These are phyloP conservation scores for Sarcophaga carnaria DNA, from an alignment of 2,888 invertebrate genomes.

Conservation along the genomic window DNA sequence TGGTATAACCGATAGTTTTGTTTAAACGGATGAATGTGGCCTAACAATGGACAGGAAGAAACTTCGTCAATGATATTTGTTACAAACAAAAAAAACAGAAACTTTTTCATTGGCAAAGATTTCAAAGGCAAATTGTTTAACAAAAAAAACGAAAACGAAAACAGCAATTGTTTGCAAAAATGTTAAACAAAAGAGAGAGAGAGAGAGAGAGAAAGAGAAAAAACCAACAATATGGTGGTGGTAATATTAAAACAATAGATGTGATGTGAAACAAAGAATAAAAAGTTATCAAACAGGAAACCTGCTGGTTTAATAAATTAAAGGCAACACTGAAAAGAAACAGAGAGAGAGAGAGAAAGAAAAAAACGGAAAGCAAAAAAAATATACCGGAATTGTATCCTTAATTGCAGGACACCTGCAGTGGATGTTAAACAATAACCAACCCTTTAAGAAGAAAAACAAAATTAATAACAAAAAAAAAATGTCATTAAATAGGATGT, in stretches of 20 bases:
- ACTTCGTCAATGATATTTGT: slow-evolving; percentile 45
- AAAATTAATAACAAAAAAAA: slow-evolving; percentile 12
- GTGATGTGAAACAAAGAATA: neutral
- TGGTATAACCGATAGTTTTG: slow-evolving; percentile 3
- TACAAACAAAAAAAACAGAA: slow-evolving; percentile 15
- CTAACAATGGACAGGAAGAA: slow-evolving; percentile 68
- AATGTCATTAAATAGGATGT: slow-evolving; percentile 47
- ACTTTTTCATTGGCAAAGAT: slow-evolving; percentile 52
- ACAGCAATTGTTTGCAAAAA: slow-evolving; percentile 29
- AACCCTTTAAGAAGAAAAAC: slow-evolving; percentile 50
- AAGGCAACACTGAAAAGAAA: slow-evolving; percentile 27
- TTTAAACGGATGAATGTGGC: slow-evolving; percentile 44
- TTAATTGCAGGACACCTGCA: slow-evolving; percentile 65
- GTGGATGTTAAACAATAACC: slow-evolving; percentile 49
- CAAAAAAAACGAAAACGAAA: slow-evolving; percentile 37
- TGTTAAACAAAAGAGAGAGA: slow-evolving; percentile 13
- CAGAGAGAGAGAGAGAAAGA: too few species aligned
- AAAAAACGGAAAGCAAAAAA: slow-evolving; percentile 8
- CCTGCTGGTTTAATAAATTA: slow-evolving; percentile 65
- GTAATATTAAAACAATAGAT: slow-evolving; percentile 40
- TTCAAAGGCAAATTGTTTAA: slow-evolving; percentile 29
- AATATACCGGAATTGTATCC: slow-evolving; percentile 61
- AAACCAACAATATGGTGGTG: neutral
- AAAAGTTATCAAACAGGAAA: slow-evolving; percentile 33
- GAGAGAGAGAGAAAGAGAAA: slow-evolving; percentile 6